Conservation (phyloP, 2,797 vertebrate genomes). For the Diplodus puntazzo region DNA sequence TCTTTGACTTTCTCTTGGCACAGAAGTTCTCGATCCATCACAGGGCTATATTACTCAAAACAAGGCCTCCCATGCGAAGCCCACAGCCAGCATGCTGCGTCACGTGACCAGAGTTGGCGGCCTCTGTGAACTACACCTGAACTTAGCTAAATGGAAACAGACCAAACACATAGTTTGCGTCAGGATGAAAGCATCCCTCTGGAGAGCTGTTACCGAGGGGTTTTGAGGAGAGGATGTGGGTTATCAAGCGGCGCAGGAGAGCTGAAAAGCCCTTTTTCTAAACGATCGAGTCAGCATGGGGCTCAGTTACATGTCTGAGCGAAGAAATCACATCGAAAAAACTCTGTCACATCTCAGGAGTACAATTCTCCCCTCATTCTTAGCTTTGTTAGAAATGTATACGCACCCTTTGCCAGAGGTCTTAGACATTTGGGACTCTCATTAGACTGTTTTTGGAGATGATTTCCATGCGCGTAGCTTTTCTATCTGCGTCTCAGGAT, state of each 20-base stretch:
- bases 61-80: conserved; percentile 58
- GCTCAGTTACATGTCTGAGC: conserved; percentile 46
- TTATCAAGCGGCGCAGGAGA: conserved; percentile 67
- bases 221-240: conserved; percentile 75
- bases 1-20: conserved; percentile 54
- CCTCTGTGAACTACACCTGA: conserved; percentile 83
- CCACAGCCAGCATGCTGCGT: conserved; percentile 64
- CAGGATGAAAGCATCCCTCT: conserved; percentile 84
- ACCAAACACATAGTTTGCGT: conserved; percentile 82
- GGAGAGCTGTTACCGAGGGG: conserved; percentile 71
- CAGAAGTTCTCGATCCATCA: conserved; percentile 64
- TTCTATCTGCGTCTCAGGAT: conserved; percentile 24
- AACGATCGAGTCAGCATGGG: conserved; percentile 63
- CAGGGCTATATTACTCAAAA: conserved; percentile 66
- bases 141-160: conserved; percentile 84
- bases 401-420: conserved; percentile 6
- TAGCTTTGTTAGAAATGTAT: conserved; percentile 14
- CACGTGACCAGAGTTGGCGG: conserved; percentile 75
- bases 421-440: conserved; percentile 11
- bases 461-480: not conserved
- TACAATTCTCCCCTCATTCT: conserved; percentile 26
- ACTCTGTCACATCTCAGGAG: not conserved
- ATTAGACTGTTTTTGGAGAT: conserved; percentile 5
- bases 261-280: conserved; percentile 49
- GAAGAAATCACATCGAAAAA: conserved; percentile 39